These are phyloP conservation scores for Troglohyphantes excavatus DNA, from an alignment of 2,888 invertebrate genomes.

Conservation along the genomic window DNA sequence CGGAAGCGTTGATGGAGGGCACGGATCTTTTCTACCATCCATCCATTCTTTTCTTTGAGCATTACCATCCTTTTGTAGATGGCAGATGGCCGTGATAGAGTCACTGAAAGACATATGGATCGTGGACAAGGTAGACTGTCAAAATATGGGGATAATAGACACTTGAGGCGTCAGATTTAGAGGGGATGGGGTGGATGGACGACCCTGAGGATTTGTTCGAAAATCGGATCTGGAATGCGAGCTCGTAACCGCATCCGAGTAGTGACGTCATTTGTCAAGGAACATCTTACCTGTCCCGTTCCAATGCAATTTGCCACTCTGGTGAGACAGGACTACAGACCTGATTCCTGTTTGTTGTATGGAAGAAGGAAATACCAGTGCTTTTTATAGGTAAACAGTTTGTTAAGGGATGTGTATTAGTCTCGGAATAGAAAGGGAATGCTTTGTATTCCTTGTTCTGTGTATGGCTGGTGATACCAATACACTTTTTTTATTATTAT, in stretches of 20 bases:
- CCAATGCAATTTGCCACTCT: constrained; percentile 23
- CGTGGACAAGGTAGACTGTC: constrained; percentile 32
- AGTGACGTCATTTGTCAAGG: constrained; percentile 36
- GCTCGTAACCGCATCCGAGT: constrained; percentile 25
- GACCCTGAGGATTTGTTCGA: constrained; percentile 17
- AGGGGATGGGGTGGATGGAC: not conserved
- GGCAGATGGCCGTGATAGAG: constrained; percentile 46
- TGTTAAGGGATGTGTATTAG: no score
- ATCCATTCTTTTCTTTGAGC: constrained; percentile 3
- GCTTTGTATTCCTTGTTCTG: no score
- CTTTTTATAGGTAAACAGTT: not conserved
- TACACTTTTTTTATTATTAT: no score
- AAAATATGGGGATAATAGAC: constrained; percentile 62
- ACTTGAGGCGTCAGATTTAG: constrained; percentile 42
- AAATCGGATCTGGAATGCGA: constrained; percentile 35
- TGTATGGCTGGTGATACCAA: no score
- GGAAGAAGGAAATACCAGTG: not conserved
- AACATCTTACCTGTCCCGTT: constrained; percentile 36
- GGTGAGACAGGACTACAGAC: not conserved
- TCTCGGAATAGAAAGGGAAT: no score
- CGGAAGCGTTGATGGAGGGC: constrained; percentile 7
- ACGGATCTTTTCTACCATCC: not conserved
- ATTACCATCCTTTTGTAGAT: constrained; percentile 40
- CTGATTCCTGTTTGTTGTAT: not conserved
- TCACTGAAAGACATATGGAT: constrained; percentile 47